Evolutionary conservation across 2,113 vertebrate species (phyloP).

Genomic region (Brachypodius melanocephalos): DNA sequence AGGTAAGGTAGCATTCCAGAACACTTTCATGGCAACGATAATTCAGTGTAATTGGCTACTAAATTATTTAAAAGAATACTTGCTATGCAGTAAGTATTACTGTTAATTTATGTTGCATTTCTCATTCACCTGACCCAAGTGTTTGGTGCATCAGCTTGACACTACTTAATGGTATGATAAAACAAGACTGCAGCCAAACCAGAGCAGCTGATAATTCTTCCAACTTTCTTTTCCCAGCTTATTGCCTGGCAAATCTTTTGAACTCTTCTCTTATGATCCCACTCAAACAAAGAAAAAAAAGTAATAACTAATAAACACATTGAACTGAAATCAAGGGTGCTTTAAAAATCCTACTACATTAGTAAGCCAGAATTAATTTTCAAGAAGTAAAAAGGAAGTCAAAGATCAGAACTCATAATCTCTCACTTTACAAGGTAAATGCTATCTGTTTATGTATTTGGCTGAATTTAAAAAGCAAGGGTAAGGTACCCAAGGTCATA

Average conservation of each 20-base stretch:
- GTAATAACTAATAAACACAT: not conserved
- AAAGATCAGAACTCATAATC: not conserved
- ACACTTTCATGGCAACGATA: not conserved
- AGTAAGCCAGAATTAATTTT: not conserved
- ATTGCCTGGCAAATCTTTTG: not conserved
- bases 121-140: not conserved
- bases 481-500: not conserved
- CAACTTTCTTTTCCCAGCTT: constrained; percentile 7
- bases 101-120: not conserved
- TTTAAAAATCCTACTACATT: not conserved
- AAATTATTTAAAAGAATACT: not conserved
- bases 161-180: not conserved
- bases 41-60: not conserved
- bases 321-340: not conserved
- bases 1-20: not conserved
- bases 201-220: not conserved
- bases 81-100: not conserved
- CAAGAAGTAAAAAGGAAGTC: not conserved
- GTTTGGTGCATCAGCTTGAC: not conserved
- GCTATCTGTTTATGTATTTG: not conserved
- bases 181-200: not conserved
- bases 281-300: not conserved
- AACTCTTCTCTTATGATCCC: not conserved
- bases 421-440: not conserved
- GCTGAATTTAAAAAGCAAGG: not conserved